A percentile compares a stretch with the other conserved stretches of the same genome.
Evolutionary conservation across 2,113 vertebrate species (phyloP).

Genomic region (Strigops habroptila): DNA sequence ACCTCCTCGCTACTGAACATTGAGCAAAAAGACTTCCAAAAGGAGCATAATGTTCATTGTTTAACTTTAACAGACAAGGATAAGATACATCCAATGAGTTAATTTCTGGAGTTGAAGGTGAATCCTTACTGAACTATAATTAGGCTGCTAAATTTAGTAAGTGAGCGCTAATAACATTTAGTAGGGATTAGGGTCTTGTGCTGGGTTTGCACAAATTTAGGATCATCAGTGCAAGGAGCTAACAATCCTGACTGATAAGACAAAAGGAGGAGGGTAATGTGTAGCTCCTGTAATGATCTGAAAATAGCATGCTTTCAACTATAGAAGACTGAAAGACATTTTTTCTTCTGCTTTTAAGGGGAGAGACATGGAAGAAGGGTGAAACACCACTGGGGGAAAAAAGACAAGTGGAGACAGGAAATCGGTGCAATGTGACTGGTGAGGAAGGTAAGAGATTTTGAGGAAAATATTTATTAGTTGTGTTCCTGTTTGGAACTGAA

Average conservation of each 20-base stretch:
- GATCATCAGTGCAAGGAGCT: not conserved
- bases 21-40: not conserved
- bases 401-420: not conserved
- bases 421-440: not conserved
- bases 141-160: not conserved
- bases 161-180: not conserved
- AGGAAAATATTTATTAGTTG: not conserved
- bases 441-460: not conserved
- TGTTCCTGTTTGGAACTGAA: not conserved
- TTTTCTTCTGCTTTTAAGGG: not conserved
- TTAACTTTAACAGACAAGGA: not conserved
- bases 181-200: not conserved
- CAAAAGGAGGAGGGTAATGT: not conserved
- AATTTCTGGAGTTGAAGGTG: not conserved
- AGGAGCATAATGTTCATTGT: not conserved
- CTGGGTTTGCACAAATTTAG: not conserved
- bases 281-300: not conserved
- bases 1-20: not conserved
- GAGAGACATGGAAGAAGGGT: not conserved
- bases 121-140: not conserved
- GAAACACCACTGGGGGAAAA: rapidly evolving
- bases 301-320: not conserved
- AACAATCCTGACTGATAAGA: not conserved
- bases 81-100: not conserved
- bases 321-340: not conserved